These are phyloP conservation scores for Dynastes tityus DNA, from an alignment of 2,888 invertebrate genomes.

Conservation along the genomic window DNA sequence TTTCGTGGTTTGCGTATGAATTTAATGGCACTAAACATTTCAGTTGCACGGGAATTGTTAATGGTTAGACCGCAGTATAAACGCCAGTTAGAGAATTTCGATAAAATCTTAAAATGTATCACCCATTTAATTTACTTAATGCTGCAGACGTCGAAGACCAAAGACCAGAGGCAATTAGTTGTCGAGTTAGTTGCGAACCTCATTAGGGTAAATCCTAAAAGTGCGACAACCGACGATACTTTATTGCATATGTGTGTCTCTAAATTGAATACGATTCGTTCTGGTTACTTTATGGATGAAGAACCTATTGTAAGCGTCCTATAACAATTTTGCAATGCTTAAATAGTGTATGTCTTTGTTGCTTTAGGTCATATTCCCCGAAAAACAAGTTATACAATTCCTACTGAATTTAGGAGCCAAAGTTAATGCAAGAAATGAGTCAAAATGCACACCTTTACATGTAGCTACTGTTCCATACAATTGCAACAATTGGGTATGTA, in stretches of 20 bases:
- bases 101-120: slow-evolving; percentile 85
- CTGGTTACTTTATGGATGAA: slow-evolving; percentile 84
- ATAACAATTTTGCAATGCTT: not conserved
- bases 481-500: slow-evolving; percentile 77
- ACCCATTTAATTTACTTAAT: slow-evolving; percentile 85
- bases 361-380: slow-evolving; percentile 82
- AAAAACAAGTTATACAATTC: slow-evolving; percentile 78
- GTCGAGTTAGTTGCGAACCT: slow-evolving; percentile 73
- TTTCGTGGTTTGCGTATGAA: not conserved
- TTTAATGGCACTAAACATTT: slow-evolving; percentile 54
- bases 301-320: slow-evolving; percentile 69
- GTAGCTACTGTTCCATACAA: slow-evolving; percentile 85
- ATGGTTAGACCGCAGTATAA: slow-evolving; percentile 80
- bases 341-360: slow-evolving; percentile 50
- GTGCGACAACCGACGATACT: slow-evolving; percentile 83
- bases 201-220: slow-evolving; percentile 78
- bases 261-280: slow-evolving; percentile 83
- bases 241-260: slow-evolving; percentile 89
- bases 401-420: slow-evolving; percentile 85
- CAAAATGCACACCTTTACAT: slow-evolving; percentile 86
- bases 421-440: slow-evolving; percentile 83
- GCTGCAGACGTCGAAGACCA: slow-evolving; percentile 74
- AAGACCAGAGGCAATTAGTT: slow-evolving; percentile 71
- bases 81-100: slow-evolving; percentile 86
- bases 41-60: slow-evolving; percentile 73